A percentile compares a stretch with the other conserved stretches of the same genome.
These are phyloP conservation scores for Lepilemur septentrionalis DNA, from an alignment of 2,797 vertebrate genomes.

Conservation along the genomic window DNA sequence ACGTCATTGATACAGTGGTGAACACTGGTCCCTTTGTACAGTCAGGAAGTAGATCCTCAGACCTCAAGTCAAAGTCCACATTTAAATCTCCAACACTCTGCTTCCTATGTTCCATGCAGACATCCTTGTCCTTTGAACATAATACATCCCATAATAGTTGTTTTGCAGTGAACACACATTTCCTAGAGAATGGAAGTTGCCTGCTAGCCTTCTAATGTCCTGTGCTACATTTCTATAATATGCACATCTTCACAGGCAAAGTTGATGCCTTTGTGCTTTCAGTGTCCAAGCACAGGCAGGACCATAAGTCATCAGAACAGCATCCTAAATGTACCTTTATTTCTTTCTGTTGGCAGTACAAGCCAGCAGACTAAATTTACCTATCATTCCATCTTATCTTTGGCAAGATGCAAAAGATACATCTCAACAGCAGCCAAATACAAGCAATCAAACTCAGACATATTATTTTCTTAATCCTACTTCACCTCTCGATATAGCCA, in stretches of 20 bases:
- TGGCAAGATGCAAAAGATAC: neutral
- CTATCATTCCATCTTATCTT: neutral
- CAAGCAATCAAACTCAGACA: neutral
- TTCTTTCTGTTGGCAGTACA: neutral
- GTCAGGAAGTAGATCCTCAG: neutral
- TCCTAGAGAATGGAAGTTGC: neutral
- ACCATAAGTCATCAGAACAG: neutral
- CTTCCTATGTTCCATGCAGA: neutral
- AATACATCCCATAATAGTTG: conserved; percentile 41
- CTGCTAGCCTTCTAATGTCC: neutral
- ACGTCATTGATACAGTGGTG: neutral
- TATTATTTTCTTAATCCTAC: neutral
- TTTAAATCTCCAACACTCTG: neutral
- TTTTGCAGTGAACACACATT: conserved; percentile 42
- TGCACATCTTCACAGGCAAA: neutral
- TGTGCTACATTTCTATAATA: neutral
- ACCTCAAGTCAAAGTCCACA: neutral
- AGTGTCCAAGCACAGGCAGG: neutral
- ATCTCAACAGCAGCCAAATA: neutral
- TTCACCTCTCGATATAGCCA: neutral
- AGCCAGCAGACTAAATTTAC: conserved; percentile 1
- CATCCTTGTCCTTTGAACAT: conserved; percentile 17
- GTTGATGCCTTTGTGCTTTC: neutral
- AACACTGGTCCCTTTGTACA: neutral
- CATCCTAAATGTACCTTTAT: neutral